Conservation (phyloP, 2,113 vertebrate species). For the Tachycineta bicolor region DNA sequence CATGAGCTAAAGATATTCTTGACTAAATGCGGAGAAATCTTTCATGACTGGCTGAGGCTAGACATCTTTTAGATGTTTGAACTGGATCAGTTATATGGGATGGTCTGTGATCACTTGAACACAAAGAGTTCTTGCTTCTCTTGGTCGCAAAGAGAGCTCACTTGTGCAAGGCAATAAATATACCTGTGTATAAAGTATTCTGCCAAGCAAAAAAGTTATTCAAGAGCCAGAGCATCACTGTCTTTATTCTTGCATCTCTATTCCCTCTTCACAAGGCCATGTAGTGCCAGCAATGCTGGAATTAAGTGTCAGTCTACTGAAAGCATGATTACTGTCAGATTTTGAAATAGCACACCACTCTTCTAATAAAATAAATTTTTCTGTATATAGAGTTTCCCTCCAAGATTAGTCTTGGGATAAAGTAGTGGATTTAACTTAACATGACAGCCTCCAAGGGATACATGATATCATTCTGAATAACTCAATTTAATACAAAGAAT, state of each 20-base stretch:
- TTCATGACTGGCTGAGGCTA: neutral
- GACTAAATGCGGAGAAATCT: neutral
- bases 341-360: neutral
- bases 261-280: neutral
- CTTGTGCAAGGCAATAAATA: neutral
- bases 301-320: neutral
- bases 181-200: neutral
- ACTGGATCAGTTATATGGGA: neutral
- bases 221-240: neutral
- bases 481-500: neutral
- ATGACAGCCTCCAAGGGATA: neutral
- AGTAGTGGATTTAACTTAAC: neutral
- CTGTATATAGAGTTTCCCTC: neutral
- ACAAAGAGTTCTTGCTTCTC: neutral
- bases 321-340: neutral
- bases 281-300: neutral
- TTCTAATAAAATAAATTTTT: neutral
- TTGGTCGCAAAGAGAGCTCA: neutral
- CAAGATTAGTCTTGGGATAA: slow-evolving; percentile 6
- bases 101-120: neutral
- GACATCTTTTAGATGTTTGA: neutral
- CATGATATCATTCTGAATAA: neutral
- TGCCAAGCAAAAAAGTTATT: neutral
- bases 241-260: neutral
- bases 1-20: slow-evolving; percentile 5